phyloP scores from a whole-genome alignment of 2,797 vertebrate species.

The Tragopan temminckii region DNA sequence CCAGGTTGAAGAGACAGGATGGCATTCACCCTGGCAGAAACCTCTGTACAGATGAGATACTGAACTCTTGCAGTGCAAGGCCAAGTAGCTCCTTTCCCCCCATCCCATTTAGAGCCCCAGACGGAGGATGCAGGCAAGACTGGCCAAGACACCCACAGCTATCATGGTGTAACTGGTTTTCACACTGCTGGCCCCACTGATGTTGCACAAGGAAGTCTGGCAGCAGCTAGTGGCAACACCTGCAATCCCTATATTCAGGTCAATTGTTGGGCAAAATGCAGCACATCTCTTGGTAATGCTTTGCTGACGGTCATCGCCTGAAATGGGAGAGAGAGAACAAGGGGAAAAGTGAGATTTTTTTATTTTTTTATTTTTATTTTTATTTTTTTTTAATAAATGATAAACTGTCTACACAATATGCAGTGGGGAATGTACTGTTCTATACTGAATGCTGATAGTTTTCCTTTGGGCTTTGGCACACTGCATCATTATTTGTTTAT shows the following conservation, averaged over 20 bases:
- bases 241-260: not conserved
- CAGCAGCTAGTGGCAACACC: slow-evolving; percentile 59
- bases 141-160: slow-evolving; percentile 46
- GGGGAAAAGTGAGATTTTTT: not conserved
- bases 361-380: no score
- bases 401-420: not conserved
- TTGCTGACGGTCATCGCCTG: not conserved
- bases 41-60: not conserved
- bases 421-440: rapidly evolving
- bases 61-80: not conserved
- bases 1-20: not conserved
- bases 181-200: slow-evolving; percentile 55
- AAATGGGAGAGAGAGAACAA: not conserved
- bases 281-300: slow-evolving; percentile 67
- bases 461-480: not conserved
- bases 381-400: rapidly evolving
- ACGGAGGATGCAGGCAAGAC: slow-evolving; percentile 41
- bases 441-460: not conserved
- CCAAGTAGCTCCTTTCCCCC: not conserved
- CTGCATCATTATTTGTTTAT: not conserved
- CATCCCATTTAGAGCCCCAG: not conserved
- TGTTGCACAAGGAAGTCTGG: slow-evolving; percentile 42
- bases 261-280: not conserved
- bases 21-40: not conserved
- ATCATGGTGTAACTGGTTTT: slow-evolving; percentile 49